Conservation (phyloP, 2,888 invertebrate genomes). For the Anagyrus pseudococci region DNA sequence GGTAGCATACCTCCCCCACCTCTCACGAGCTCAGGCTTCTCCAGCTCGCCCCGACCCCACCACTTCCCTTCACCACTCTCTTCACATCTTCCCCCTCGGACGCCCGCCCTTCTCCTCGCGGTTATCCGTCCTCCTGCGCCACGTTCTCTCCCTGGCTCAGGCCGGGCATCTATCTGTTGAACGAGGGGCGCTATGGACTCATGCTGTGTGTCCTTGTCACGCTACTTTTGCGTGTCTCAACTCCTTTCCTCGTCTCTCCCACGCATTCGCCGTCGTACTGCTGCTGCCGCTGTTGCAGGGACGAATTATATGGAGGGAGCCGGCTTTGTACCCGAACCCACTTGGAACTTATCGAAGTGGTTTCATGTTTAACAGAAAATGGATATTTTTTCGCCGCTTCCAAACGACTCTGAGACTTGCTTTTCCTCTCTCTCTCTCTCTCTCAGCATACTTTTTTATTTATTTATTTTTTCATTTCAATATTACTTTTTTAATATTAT, state of each 20-base stretch:
- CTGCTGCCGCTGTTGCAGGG: constrained; percentile 24
- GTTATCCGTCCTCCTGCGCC: too few relatives aligned
- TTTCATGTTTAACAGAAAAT: constrained; percentile 18
- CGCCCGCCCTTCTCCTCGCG: constrained; percentile 34
- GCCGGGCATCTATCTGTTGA: neutral
- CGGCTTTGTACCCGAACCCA: constrained; percentile 10
- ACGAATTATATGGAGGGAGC: constrained; percentile 29
- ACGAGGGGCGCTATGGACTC: neutral
- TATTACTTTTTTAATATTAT: too few relatives aligned
- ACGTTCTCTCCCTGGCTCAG: constrained; percentile 36
- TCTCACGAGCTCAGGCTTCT: neutral
- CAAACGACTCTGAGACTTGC: neutral
- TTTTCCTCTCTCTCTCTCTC: too few relatives aligned
- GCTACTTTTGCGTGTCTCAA: too few relatives aligned
- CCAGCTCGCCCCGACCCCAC: constrained; percentile 1
- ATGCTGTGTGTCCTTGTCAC: constrained; percentile 13
- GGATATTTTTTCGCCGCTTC: constrained; percentile 4
- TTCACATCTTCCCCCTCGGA: constrained; percentile 38
- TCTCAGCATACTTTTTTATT: too few relatives aligned
- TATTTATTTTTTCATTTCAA: too few relatives aligned
- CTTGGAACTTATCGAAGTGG: constrained; percentile 25
- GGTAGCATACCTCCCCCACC: neutral
- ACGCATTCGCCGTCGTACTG: neutral
- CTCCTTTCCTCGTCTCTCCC: too few relatives aligned
- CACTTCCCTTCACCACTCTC: constrained; percentile 32